These are phyloP conservation scores for Acanthopagrus latus DNA, from an alignment of 2,797 vertebrate genomes.

Conservation along the genomic window DNA sequence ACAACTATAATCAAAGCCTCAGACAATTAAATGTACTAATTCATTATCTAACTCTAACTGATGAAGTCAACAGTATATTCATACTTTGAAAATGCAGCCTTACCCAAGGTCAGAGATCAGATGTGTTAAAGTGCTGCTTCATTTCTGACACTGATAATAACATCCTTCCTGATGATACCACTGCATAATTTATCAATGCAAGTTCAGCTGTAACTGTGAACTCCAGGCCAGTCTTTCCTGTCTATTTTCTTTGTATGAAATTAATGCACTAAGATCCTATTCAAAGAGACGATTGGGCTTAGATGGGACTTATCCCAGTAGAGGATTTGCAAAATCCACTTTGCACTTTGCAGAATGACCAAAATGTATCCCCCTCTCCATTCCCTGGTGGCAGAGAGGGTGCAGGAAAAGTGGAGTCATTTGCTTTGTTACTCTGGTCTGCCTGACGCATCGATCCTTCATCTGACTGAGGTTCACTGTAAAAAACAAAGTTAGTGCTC, in stretches of 20 bases:
- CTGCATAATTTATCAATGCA: background rate
- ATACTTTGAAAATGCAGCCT: conserved; percentile 7
- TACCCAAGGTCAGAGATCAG: background rate
- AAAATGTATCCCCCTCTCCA: too few species aligned
- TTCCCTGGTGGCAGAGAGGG: too few species aligned
- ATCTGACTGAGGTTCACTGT: too few species aligned
- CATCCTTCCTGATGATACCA: conserved; percentile 27
- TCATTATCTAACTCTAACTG: background rate
- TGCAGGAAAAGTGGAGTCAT: too few species aligned
- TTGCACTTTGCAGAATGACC: too few species aligned
- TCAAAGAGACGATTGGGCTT: background rate
- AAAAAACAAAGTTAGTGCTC: too few species aligned
- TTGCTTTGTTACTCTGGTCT: too few species aligned
- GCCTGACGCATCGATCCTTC: too few species aligned
- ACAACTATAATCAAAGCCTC: background rate
- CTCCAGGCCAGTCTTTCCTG: background rate
- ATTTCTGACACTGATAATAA: conserved; percentile 27
- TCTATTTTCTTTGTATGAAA: background rate
- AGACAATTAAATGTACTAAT: background rate
- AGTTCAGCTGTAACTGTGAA: conserved; percentile 27
- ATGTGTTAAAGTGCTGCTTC: background rate
- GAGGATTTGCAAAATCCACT: too few species aligned
- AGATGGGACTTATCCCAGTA: too few species aligned
- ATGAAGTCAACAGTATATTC: background rate
- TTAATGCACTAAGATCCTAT: background rate